Evolutionary conservation across 2,888 invertebrate species (phyloP).

Genomic region (Sussaba pulchella): DNA sequence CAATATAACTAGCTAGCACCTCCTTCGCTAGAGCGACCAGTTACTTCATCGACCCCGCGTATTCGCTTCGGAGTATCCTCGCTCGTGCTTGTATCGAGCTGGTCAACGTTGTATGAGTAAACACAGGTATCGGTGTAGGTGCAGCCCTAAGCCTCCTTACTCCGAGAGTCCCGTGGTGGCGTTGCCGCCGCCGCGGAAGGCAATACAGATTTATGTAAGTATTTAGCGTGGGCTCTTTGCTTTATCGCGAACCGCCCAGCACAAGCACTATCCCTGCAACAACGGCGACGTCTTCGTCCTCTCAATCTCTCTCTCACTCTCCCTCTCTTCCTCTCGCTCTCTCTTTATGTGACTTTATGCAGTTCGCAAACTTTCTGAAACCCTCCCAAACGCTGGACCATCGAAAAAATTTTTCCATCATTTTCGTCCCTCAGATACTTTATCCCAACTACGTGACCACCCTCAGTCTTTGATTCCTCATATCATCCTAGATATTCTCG

Average conservation of each 20-base stretch:
- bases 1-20: slow-evolving; percentile 13
- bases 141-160: slow-evolving; percentile 79
- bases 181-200: slow-evolving; percentile 72
- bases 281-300: slow-evolving; percentile 63
- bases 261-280: slow-evolving; percentile 73
- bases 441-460: background rate
- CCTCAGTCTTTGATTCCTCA: background rate
- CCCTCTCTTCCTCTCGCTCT: background rate
- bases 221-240: slow-evolving; percentile 84
- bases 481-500: slow-evolving; percentile 26
- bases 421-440: slow-evolving; percentile 58
- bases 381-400: slow-evolving; percentile 59
- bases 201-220: slow-evolving; percentile 85
- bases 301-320: slow-evolving; percentile 14
- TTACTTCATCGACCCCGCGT: slow-evolving; percentile 52
- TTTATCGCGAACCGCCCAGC: slow-evolving; percentile 84
- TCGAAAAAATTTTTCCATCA: slow-evolving; percentile 78
- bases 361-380: slow-evolving; percentile 43
- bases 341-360: background rate
- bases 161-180: slow-evolving; percentile 26
- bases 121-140: slow-evolving; percentile 48
- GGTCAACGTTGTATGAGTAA: slow-evolving; percentile 51
- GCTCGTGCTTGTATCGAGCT: slow-evolving; percentile 7
- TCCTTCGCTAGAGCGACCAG: slow-evolving; percentile 44
- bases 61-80: background rate